Evolutionary conservation across 2,888 invertebrate genomes (phyloP).

Genomic region (Stegana nigrithorax): DNA sequence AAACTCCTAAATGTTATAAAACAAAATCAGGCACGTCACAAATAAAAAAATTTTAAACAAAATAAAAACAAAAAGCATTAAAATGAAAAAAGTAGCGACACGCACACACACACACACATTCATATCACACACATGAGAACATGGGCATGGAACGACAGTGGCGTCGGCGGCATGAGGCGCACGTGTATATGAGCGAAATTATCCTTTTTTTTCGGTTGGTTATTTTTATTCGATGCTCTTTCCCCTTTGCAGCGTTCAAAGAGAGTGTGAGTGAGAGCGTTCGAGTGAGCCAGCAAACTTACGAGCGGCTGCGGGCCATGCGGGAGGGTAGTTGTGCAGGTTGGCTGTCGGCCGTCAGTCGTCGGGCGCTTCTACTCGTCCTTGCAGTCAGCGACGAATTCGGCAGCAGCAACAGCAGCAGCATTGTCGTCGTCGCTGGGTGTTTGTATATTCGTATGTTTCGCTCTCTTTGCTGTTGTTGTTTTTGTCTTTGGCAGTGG

Average conservation of each 20-base stretch:
- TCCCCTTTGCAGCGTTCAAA: too few species aligned
- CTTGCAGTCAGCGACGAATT: constrained; percentile 11
- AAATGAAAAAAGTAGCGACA: constrained; percentile 21
- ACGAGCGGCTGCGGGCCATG: background rate
- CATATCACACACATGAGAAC: too few species aligned
- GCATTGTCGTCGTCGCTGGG: constrained; percentile 16
- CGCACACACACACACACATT: constrained; percentile 27
- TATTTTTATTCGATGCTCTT: constrained; percentile 42
- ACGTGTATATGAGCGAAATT: too few species aligned
- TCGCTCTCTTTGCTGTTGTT: background rate
- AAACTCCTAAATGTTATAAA: constrained; percentile 21
- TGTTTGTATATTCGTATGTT: background rate
- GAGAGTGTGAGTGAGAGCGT: background rate
- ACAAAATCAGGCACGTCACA: constrained; percentile 10
- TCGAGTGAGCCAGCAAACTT: background rate
- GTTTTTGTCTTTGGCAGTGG: constrained; percentile 33
- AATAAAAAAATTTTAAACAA: too few species aligned
- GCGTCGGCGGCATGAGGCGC: too few species aligned
- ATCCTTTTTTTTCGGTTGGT: constrained; percentile 54
- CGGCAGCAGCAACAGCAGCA: constrained; percentile 38
- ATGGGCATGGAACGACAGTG: constrained; percentile 24
- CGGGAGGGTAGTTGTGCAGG: background rate
- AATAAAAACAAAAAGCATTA: too few species aligned
- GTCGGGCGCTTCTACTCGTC: constrained; percentile 17
- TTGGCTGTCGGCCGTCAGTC: background rate